phyloP scores from a whole-genome alignment of 1,140 invertebrate species.

The Aricia agestis region DNA sequence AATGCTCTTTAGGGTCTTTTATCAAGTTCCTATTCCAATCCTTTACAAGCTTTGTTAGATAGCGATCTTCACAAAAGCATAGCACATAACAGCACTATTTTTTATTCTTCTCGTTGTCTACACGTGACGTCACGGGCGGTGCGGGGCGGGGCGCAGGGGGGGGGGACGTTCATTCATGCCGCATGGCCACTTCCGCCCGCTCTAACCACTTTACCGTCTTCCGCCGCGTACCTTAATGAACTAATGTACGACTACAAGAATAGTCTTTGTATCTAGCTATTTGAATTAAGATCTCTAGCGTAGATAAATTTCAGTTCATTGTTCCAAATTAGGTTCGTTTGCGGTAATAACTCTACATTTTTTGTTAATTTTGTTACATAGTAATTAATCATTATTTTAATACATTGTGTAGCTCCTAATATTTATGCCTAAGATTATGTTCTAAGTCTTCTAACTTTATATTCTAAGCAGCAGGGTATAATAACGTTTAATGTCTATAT shows the following conservation, averaged over 20 bases:
- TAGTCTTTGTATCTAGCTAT: neutral
- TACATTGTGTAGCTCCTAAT: too few species aligned
- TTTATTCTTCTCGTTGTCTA: neutral
- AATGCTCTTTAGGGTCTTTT: too few species aligned
- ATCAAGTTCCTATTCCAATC: too few species aligned
- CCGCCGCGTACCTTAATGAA: conserved; percentile 21
- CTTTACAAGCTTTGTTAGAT: neutral
- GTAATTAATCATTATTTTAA: neutral
- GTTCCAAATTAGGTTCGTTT: neutral
- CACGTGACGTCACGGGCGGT: too few species aligned
- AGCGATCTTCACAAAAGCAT: neutral
- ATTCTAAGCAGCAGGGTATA: neutral
- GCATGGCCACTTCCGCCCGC: conserved; percentile 57
- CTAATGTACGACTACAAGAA: conserved; percentile 1
- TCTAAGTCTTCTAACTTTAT: neutral
- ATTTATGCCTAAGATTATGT: too few species aligned
- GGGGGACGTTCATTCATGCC: conserved; percentile 64
- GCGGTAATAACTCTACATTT: neutral
- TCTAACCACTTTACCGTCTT: conserved; percentile 36
- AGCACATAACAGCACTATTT: neutral
- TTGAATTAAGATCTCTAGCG: neutral
- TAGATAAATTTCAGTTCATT: neutral
- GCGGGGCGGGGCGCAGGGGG: neutral
- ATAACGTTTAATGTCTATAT: conserved; percentile 14
- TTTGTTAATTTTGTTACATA: neutral